Base-by-base conservation (phyloP, 2,797 vertebrate genomes). In the Discoglossus pictus region DNA sequence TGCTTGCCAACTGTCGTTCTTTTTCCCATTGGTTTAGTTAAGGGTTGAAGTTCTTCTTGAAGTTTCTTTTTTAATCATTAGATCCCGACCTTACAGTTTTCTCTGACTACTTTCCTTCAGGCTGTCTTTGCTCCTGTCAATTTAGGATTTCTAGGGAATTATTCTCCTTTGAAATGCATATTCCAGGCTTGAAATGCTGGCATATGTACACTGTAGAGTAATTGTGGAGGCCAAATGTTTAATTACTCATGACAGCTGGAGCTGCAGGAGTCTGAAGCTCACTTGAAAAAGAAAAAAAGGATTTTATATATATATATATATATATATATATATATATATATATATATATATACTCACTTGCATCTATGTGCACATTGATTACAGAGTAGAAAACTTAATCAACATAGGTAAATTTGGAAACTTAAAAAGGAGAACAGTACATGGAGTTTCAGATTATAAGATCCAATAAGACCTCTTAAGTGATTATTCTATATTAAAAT, bases 231-330 rank as follows among this genome's bases (percentile, higher is more conserved):
- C 92, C 93, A 95, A 97, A 96, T 96, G 93, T 95, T 97, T 97
- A 97, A 97, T 97, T 97, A 96, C 93, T 95, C 91, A 91, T 94
- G 93, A 94, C 96, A 95, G 95, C 92, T 91, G 81, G 84, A 95
- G 91, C 95, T 93, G 94, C 89, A 83, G 94, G 90, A 88, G 89
- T 89, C 88, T 86, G 79, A 78, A 80, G 80, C 78, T 85, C 83
- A 83, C 85, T 86, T 86, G 82, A 89, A 91, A 90, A 91, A 85
- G 88, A 73, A 72, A 42, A 50, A 71, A 71, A 27, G 23, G 44
- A 53, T 64, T 59, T 42, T 36, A 64, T 31, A 52, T 38, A 52
- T 27, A 25, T 15, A 27, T 16, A 51, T 10, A 51, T 8, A 16
- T 31, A 31, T 31, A 31, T 31, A 31, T 31, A 31, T 31, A 31